Evolutionary conservation across 30 jellyfish, hydroid and myxozoan genomes (phyloP).

Genomic region (Rhopilema esculentum): DNA sequence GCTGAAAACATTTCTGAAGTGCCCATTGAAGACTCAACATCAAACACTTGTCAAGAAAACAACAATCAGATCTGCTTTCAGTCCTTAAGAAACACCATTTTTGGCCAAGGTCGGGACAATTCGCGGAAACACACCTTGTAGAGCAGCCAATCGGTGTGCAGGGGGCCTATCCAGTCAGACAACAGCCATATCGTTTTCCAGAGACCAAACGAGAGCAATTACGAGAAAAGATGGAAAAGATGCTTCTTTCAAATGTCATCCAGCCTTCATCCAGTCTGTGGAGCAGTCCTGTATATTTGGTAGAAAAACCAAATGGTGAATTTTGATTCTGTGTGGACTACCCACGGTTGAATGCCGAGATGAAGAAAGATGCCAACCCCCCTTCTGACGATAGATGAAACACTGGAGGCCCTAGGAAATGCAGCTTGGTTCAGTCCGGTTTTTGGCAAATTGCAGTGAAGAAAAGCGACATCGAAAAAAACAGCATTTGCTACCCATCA

Average conservation of each 20-base stretch:
- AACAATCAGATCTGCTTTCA: conserved; percentile 46
- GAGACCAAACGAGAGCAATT: conserved; percentile 32
- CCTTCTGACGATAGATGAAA: conserved; percentile 30
- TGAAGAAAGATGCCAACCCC: conserved; percentile 53
- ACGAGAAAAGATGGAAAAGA: conserved; percentile 32
- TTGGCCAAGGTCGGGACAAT: conserved; percentile 46
- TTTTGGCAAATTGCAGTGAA: conserved; percentile 58
- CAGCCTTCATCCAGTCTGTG: conserved; percentile 54
- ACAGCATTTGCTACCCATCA: conserved; percentile 39
- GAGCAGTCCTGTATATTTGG: conserved; percentile 50
- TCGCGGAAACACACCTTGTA: conserved; percentile 43
- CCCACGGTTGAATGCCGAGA: conserved; percentile 47
- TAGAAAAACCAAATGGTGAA: conserved; percentile 43
- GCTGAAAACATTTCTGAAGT: conserved; percentile 20
- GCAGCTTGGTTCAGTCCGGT: conserved; percentile 59
- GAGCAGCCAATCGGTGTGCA: conserved; percentile 54
- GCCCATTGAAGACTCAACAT: conserved; percentile 11
- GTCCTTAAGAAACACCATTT: conserved; percentile 25
- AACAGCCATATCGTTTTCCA: conserved; percentile 39
- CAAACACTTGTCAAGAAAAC: conserved; percentile 34
- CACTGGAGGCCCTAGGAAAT: conserved; percentile 45
- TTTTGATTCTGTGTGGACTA: conserved; percentile 39
- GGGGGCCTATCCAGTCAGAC: conserved; percentile 50
- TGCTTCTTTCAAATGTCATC: conserved; percentile 43
- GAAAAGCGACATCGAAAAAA: conserved; percentile 14